Base-by-base conservation (phyloP, 92 coral and sea anemone genomes). In the Parazoanthus darwini region DNA sequence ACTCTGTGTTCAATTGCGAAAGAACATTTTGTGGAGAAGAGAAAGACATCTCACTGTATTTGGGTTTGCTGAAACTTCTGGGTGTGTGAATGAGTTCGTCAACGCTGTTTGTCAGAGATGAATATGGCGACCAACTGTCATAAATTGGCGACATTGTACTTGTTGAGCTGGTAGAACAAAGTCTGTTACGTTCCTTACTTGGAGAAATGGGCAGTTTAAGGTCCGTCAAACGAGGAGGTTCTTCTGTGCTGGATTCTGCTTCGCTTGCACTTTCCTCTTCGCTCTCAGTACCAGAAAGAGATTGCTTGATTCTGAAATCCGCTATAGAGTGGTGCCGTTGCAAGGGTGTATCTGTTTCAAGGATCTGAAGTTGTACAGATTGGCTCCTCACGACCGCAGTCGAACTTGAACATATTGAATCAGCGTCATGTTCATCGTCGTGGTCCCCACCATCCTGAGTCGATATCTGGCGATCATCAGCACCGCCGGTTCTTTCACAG, bases 71-170 rank as follows among this genome's bases (percentile, higher is more conserved):
- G 56, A 42, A 14, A 20, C 59, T 44, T 23, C 54, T 23, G 26
- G 33, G 16, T 77, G 35, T 38, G 14, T 77, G 36, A 26, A 1
- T 44, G 25, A 44, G n/a, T 29, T 76, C 26, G 44, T 74, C 79
- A 11, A 37, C n/a, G 48, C 79, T 74, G 79, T 38, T 42, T 6
- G n/a, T 23, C n/a, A 42, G 65, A 35, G 38, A 15, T 26, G 25
- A 10, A 81, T 38, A 35, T 81, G 26, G 85, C 73, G 50, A 56
- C 85, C 85, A 59, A 8, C 46, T 81, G 29, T 74, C 85, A 9
- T 37, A 10, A 2, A 8, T 35, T 56, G 73, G 10, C 23, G 85
- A 59, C 8, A 38, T 10, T 7, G 72, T 63, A 23, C 35, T 81
- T 8, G 46, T 22, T 81, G 85, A 81, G 36, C 85, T 35, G 10